Conservation (phyloP, 37 sponge, comb jelly and placozoan species). For the Chondrilla cf. caribensis region DNA sequence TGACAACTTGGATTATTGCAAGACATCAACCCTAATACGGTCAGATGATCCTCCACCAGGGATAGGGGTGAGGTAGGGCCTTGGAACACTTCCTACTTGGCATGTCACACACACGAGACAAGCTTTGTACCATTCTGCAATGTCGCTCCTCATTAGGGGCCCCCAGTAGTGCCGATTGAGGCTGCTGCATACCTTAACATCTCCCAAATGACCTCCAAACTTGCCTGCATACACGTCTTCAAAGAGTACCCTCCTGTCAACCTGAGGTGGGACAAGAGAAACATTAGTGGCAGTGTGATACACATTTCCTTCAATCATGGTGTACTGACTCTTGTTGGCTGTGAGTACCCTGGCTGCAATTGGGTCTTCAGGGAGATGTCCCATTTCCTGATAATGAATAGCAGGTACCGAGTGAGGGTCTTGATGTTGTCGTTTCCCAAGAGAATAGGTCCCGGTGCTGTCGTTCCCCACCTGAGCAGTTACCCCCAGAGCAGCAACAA, state of each 20-base stretch:
- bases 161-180: constrained; percentile 40
- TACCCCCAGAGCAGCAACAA: no score
- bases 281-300: neutral
- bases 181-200: neutral
- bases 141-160: constrained; percentile 28
- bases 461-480: no score
- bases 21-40: constrained; percentile 28
- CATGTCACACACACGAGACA: constrained; percentile 38
- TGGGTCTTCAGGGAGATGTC: constrained; percentile 6
- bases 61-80: constrained; percentile 28
- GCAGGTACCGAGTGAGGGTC: neutral
- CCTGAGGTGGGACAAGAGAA: neutral
- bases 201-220: constrained; percentile 27
- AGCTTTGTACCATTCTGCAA: constrained; percentile 1
- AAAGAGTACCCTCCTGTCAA: neutral
- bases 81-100: neutral
- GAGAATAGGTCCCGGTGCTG: neutral
- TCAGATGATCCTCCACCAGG: constrained; percentile 34
- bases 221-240: constrained; percentile 9
- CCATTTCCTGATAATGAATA: constrained; percentile 8
- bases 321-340: neutral
- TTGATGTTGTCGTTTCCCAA: neutral
- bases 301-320: constrained; percentile 7
- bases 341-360: neutral
- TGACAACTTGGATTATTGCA: constrained; percentile 9